These are phyloP conservation scores for Engystomops pustulosus DNA, from an alignment of 2,113 vertebrate species.

Conservation along the genomic window DNA sequence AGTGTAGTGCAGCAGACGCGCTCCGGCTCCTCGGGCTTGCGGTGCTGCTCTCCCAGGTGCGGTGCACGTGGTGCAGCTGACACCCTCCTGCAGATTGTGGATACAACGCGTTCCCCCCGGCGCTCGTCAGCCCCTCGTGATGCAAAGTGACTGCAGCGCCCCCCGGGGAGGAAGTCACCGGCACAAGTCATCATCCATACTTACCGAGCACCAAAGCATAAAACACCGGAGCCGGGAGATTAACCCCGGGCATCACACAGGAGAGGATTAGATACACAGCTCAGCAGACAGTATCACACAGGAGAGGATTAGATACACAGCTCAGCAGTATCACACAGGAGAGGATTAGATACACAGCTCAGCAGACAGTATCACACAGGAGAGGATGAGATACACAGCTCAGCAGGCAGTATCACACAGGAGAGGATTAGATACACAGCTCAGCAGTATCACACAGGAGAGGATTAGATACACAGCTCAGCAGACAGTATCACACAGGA, in stretches of 20 bases:
- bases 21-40: background rate
- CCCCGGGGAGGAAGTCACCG: background rate
- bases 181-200: background rate
- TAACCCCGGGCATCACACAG: background rate
- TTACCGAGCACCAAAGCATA: background rate
- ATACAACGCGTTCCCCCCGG: too few relatives aligned
- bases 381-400: too few relatives aligned
- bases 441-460: too few relatives aligned
- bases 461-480: too few relatives aligned
- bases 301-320: too few relatives aligned
- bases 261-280: background rate
- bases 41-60: background rate
- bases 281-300: too few relatives aligned
- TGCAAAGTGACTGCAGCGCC: background rate
- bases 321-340: too few relatives aligned
- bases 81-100: slow-evolving; percentile 11
- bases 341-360: too few relatives aligned
- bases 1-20: background rate
- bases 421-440: too few relatives aligned
- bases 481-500: too few relatives aligned
- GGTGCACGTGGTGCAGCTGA: background rate
- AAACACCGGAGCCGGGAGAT: background rate
- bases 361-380: too few relatives aligned
- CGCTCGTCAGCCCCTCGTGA: background rate
- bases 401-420: too few relatives aligned